Percentiles rank a stretch among this genome's conserved stretches.
Evolutionary conservation across 2,888 invertebrate genomes (phyloP).

Genomic region (Noctuana brunneofusca): DNA sequence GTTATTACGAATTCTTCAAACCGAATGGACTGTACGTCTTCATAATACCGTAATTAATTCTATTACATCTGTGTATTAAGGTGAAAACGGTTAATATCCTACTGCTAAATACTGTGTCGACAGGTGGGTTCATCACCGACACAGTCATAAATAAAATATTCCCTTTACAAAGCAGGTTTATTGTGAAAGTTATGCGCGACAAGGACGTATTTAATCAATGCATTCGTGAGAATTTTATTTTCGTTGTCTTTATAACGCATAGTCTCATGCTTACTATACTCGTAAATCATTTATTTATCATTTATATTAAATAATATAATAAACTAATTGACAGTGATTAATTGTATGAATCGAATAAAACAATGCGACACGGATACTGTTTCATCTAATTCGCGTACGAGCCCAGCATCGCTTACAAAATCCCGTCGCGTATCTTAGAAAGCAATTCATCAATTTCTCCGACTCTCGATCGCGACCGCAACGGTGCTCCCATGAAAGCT

Average conservation of each 20-base stretch:
- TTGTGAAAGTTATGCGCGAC: constrained; percentile 33
- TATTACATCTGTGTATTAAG: not conserved
- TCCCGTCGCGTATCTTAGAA: constrained; percentile 39
- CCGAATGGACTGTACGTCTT: too few species aligned
- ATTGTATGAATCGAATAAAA: not conserved
- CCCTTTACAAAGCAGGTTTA: constrained; percentile 33
- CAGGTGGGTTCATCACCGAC: constrained; percentile 30
- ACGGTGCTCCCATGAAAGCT: constrained; percentile 62
- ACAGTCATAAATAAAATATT: constrained; percentile 23
- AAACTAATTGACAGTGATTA: not conserved
- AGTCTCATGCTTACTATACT: constrained; percentile 23
- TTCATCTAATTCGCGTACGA: not conserved
- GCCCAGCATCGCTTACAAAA: constrained; percentile 9
- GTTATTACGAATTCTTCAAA: too few species aligned
- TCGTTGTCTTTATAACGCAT: constrained; percentile 16
- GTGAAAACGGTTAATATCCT: constrained; percentile 2
- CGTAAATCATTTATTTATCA: not conserved
- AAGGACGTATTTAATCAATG: constrained; percentile 33
- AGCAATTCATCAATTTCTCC: constrained; percentile 47
- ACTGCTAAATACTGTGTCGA: constrained; percentile 6
- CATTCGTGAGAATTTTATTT: constrained; percentile 34
- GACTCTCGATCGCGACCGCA: constrained; percentile 40
- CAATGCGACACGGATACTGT: not conserved
- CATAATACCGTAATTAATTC: too few species aligned
- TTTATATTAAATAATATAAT: not conserved